Conservation (phyloP, 2,888 invertebrate species). For the Esperia sulphurella region DNA sequence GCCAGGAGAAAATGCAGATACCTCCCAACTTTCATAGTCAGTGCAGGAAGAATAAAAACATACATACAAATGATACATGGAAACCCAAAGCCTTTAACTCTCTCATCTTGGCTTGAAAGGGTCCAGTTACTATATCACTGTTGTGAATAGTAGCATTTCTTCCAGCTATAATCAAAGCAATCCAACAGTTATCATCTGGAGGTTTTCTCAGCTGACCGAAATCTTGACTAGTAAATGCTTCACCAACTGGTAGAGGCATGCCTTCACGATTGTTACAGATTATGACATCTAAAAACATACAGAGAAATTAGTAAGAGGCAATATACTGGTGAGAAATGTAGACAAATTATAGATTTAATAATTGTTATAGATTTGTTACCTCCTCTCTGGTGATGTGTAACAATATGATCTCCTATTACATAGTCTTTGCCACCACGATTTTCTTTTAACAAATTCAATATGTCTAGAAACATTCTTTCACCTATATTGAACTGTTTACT, state of each 20-base stretch:
- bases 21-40: too few species aligned
- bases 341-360: background rate
- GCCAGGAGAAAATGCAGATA: too few species aligned
- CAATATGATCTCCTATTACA: constrained; percentile 76
- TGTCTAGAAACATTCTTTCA: constrained; percentile 80
- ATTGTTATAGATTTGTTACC: constrained; percentile 44
- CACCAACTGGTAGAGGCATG: constrained; percentile 63
- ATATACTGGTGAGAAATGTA: background rate
- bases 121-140: constrained; percentile 74
- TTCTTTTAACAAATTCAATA: constrained; percentile 65
- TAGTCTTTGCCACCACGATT: constrained; percentile 70
- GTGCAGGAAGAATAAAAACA: background rate
- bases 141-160: constrained; percentile 80
- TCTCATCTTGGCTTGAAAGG: constrained; percentile 79
- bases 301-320: background rate
- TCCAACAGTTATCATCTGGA: constrained; percentile 67
- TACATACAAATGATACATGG: constrained; percentile 74
- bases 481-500: constrained; percentile 73
- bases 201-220: constrained; percentile 63
- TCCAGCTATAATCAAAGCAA: constrained; percentile 79
- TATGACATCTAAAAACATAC: constrained; percentile 74
- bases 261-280: constrained; percentile 77
- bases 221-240: constrained; percentile 64
- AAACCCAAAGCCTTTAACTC: constrained; percentile 82
- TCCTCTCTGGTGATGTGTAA: constrained; percentile 84